Base-by-base conservation (phyloP, 2,797 vertebrate species). In the Columba guinea region DNA sequence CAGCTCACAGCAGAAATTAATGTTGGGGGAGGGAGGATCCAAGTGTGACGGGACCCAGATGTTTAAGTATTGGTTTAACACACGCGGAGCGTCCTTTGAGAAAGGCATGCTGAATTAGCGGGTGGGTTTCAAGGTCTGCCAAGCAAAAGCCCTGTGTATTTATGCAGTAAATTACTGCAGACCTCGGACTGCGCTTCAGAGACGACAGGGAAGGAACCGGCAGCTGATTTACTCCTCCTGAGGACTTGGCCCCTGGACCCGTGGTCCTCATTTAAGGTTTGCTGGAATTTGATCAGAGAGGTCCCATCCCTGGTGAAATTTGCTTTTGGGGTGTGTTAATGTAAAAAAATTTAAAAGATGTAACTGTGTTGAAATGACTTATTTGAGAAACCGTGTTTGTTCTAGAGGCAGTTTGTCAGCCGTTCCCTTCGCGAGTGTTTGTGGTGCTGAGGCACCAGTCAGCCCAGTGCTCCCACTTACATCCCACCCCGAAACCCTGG, bases 271-370 rank as follows among this genome's bases (percentile, higher is more conserved):
- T 46, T 59, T 64, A 26, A 71, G 7, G 17, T 56, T 79, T 90
- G 60, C 67, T 93, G 94, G 92, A 69, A 76, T 88, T 79, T 62
- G 48, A 48, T 69, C 41, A 22, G 56, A 93, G 46, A 87, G 65
- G 41, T 90, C 68, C 81, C 58, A 41, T 6, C 85, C 86, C 51
- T 24, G 22, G 17, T 85, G 53, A 87, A 58, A 87, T 94, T 95
- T 94, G 73, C 55, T 93, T 90, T 89, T 69, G 76, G 82, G 93
- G 88, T 82, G 89, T 82, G 93, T 80, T 68, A 19, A 4, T 32
- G 56, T 1, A 11, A 49, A 78, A 75, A 78, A 81, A 84, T 30
- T 1, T 67, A 9, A 49, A 80, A 87, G 28, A 51, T 80, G 4
- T 32, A 75, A 46, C 52, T 82, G 3, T 1, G 32, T 65, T 67